Percentiles rank a stretch among this genome's conserved stretches.
Evolutionary conservation across 2,888 invertebrate genomes (phyloP).

Genomic region (Resseliella maxima): DNA sequence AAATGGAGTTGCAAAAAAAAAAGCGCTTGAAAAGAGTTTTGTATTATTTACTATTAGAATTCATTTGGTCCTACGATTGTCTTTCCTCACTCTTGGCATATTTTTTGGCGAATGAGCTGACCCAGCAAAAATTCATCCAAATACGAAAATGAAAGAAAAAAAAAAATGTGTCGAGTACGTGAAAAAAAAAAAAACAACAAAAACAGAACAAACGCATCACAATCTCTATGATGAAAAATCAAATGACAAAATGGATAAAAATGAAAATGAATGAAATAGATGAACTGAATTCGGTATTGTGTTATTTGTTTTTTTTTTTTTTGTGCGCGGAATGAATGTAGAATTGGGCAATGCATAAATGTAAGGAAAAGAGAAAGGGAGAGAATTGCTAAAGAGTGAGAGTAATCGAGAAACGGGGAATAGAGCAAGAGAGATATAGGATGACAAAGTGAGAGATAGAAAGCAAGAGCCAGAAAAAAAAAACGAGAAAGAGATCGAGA

Average conservation of each 20-base stretch:
- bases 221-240: conserved; percentile 19
- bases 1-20: neutral
- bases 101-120: neutral
- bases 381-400: no score
- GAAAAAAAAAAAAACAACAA: neutral
- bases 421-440: neutral
- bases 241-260: conserved; percentile 31
- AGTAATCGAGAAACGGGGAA: no score
- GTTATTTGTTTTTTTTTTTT: no score
- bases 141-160: neutral
- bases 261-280: conserved; percentile 33
- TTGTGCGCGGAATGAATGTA: neutral
- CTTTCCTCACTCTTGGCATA: neutral
- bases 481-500: neutral
- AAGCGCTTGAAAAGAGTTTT: neutral
- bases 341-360: neutral
- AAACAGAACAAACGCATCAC: neutral
- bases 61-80: neutral
- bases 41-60: neutral
- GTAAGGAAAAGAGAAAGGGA: neutral
- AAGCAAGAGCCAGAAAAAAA: neutral
- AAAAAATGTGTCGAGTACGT: conserved; percentile 17
- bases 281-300: neutral
- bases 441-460: neutral
- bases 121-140: neutral